Evolutionary conservation across 2,113 vertebrate genomes (phyloP).

Genomic region (Menidia beryllina): DNA sequence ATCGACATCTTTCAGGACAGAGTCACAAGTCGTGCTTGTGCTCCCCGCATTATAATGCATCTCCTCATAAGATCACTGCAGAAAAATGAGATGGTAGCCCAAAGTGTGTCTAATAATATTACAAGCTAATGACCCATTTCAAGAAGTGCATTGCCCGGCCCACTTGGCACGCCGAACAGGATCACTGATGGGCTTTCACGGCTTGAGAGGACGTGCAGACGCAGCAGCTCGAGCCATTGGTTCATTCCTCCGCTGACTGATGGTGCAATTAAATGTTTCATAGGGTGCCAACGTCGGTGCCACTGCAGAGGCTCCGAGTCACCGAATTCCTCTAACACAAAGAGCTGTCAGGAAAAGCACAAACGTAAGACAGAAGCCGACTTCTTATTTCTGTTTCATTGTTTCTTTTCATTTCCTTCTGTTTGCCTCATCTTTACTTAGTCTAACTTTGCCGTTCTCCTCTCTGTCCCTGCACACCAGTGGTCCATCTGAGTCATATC

Average conservation of each 20-base stretch:
- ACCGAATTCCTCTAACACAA: constrained; percentile 43
- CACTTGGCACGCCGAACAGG: constrained; percentile 51
- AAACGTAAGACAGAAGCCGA: constrained; percentile 37
- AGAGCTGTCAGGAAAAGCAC: constrained; percentile 58
- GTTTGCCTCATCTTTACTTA: constrained; percentile 44
- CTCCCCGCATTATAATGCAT: constrained; percentile 34
- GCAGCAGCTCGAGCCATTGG: constrained; percentile 39
- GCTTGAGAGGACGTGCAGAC: constrained; percentile 45
- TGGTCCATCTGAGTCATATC: constrained; percentile 25
- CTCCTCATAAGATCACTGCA: constrained; percentile 58
- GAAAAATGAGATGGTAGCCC: constrained; percentile 66
- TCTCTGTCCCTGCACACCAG: not conserved
- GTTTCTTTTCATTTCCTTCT: constrained; percentile 15
- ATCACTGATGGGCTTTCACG: constrained; percentile 62
- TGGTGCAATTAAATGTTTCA: constrained; percentile 74
- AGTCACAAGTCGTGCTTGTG: constrained; percentile 66
- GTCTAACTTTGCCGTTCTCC: constrained; percentile 2
- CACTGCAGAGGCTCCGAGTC: constrained; percentile 53
- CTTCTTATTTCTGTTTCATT: constrained; percentile 18
- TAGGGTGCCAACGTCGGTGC: constrained; percentile 57
- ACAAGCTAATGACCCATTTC: constrained; percentile 74
- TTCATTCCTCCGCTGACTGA: constrained; percentile 50
- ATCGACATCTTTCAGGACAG: constrained; percentile 23
- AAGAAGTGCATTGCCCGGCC: constrained; percentile 36
- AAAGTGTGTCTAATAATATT: constrained; percentile 77